A percentile compares a stretch with the other conserved stretches of the same genome.
These are phyloP conservation scores for Dendrophyllia cribrosa DNA, from an alignment of 64 coral and sea anemone genomes.

Conservation along the genomic window DNA sequence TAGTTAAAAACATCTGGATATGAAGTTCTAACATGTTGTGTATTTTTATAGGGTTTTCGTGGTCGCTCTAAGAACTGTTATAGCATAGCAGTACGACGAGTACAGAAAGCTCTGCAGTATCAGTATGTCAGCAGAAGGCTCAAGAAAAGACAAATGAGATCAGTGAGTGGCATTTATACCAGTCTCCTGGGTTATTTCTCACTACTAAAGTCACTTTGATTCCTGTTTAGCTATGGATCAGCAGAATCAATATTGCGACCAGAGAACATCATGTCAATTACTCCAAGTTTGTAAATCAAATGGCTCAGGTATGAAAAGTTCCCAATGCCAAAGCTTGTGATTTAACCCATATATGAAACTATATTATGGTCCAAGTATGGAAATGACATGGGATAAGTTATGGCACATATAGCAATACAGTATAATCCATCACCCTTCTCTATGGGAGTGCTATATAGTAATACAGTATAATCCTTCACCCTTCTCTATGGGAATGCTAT, in stretches of 20 bases:
- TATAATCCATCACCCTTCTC: too few species aligned
- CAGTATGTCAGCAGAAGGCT: slow-evolving; percentile 90
- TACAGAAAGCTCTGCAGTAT: slow-evolving; percentile 94
- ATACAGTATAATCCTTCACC: too few species aligned
- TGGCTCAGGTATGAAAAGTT: slow-evolving; percentile 74
- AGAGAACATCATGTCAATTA: slow-evolving; percentile 96
- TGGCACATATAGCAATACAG: too few species aligned
- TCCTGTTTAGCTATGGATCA: slow-evolving; percentile 88
- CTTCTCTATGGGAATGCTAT: too few species aligned
- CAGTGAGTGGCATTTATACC: slow-evolving; percentile 65
- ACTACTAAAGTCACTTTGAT: neutral
- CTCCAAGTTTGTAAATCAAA: slow-evolving; percentile 81
- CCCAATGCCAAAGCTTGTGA: neutral
- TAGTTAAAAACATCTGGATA: too few species aligned
- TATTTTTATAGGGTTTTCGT: slow-evolving; percentile 79
- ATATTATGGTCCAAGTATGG: too few species aligned
- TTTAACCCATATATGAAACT: neutral
- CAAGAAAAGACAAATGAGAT: slow-evolving; percentile 97
- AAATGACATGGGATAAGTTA: too few species aligned
- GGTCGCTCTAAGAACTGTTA: slow-evolving; percentile 97
- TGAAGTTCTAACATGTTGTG: too few species aligned
- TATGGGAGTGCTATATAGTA: too few species aligned
- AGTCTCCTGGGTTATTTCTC: neutral
- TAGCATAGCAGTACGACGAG: slow-evolving; percentile 90
- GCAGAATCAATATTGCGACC: slow-evolving; percentile 92